Evolutionary conservation across 2,888 invertebrate genomes (phyloP).

Genomic region (Epistrophe eligans): DNA sequence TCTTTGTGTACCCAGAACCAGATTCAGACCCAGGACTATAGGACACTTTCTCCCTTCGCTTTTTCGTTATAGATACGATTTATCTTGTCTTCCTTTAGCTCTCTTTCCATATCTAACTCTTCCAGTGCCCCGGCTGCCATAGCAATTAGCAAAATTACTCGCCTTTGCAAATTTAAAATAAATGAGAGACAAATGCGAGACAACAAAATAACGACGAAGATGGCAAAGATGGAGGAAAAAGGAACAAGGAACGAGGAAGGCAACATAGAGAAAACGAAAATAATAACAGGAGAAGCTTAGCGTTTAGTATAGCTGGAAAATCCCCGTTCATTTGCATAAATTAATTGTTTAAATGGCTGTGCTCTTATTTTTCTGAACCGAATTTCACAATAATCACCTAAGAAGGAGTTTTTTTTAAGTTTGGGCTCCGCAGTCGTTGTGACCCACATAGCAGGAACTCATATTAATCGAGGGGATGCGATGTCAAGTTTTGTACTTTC

Average conservation of each 20-base stretch:
- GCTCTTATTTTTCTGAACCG: slow-evolving; percentile 63
- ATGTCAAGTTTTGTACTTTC: slow-evolving; percentile 57
- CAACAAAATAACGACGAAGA: slow-evolving; percentile 20
- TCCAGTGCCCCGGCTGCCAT: background rate
- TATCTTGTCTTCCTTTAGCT: slow-evolving; percentile 37
- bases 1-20: slow-evolving; percentile 5
- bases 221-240: background rate
- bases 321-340: slow-evolving; percentile 72
- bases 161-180: slow-evolving; percentile 68
- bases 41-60: background rate
- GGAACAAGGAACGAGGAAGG: background rate
- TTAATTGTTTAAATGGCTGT: slow-evolving; percentile 75
- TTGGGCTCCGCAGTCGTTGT: slow-evolving; percentile 12
- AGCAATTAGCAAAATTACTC: slow-evolving; percentile 73
- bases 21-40: background rate
- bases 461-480: slow-evolving; percentile 57
- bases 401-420: slow-evolving; percentile 6
- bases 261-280: slow-evolving; percentile 38
- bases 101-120: background rate
- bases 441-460: slow-evolving; percentile 63
- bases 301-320: slow-evolving; percentile 33
- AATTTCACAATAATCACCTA: slow-evolving; percentile 73
- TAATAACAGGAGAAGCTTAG: slow-evolving; percentile 39
- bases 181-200: slow-evolving; percentile 70
- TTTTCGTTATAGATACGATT: background rate